Base-by-base conservation (phyloP, 2,113 vertebrate species). In the Tragelaphus buxtoni region DNA sequence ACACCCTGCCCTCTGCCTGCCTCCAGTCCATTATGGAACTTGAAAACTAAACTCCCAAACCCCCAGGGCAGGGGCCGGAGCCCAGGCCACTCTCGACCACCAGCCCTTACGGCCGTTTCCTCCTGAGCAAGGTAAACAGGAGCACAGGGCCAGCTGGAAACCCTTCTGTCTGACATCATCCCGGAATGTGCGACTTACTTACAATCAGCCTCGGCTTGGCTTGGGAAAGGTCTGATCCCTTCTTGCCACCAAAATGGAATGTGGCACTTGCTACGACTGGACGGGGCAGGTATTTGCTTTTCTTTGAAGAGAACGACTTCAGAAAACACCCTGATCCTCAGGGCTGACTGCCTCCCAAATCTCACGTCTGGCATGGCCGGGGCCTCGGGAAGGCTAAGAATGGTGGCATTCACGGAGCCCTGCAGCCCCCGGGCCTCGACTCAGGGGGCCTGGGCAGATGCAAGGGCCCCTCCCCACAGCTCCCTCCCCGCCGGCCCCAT, bases 91-190 rank as follows among this genome's bases (percentile, higher is more conserved):
- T 80, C 85, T 65, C 26, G 83, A 93, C 83, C 91, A 88, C 91
- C 88, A 81, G 61, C 72, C 83, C 90, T 95, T 72, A 86, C 0
- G 22, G 83, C 80, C 87, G 18, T 93, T 87, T 94, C 96, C 96
- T 92, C 35, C 77, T 24, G 88, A 95, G 87, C 45, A 95, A 77
- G 79, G 96, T 87, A 97, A 97, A 85, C n/a, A 95, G 69, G 58
- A 55, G 20, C 30, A 8, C 4, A 9, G 39, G 56, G 94, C 97
- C 96, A 97, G 84, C 2, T 95, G 96, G 96, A 96, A 81, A 51
- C 51, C 58, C 61, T 92, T 88, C 98, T 88, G 92, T 85, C 98
- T 96, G 98, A 98, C 96, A 96, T 97, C 97, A 97, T 74, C 97
- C 58, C 4, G n/a, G 84, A 96, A 96, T 61, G 45, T 92, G 77